Evolutionary conservation across 2,113 vertebrate species (phyloP), one percentile per base, ranked within the genome.

Genomic region (Otocyon megalotis): DNA sequence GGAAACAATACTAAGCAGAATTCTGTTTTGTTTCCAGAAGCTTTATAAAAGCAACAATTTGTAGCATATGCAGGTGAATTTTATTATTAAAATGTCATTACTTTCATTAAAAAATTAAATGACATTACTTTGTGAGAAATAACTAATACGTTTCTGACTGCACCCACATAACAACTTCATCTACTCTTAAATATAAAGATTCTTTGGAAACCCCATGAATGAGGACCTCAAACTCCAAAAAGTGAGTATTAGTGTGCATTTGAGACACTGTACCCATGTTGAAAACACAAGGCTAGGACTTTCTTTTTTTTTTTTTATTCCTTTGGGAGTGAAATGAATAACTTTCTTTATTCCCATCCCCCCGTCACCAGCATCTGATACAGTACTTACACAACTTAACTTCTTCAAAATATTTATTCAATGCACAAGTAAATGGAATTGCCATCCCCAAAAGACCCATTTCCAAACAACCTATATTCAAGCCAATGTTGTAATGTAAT

Each of bases 21-120:
- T 89, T 94, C 65, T 94, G 19, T 71, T 83, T 74, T 85, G 37
- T 76, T 81, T 95, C 43, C 37, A 67, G 37, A 92, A 72, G 69
- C 1, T 4, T 65, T 80, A 87, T 43, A 89, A 93, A 94, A 76
- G 48, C 80, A 93, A 93, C 62, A 93, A 72, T 72, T 82, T 88
- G 24, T 19, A 74, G 81, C 7, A 37, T 22, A 74, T 54, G 9
- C 11, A 74, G 24, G 15, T 88, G 56, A 85, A 76, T 76, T 95
- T 74, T 94, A 82, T 85, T 32, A 92, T 53, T 53, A 95, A 96
- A 94, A 93, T 88, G 35, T 14, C 60, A 95, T 74, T 84, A 35
- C 20, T 67, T 77, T 82, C 8, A 88, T 14, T 48, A 43, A 43
- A 43, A 43, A 43, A 43, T 43, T 43, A 96, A 94, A 93, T 88